Base-by-base conservation (phyloP, 2,797 vertebrate species). In the Gadopsis marmoratus region DNA sequence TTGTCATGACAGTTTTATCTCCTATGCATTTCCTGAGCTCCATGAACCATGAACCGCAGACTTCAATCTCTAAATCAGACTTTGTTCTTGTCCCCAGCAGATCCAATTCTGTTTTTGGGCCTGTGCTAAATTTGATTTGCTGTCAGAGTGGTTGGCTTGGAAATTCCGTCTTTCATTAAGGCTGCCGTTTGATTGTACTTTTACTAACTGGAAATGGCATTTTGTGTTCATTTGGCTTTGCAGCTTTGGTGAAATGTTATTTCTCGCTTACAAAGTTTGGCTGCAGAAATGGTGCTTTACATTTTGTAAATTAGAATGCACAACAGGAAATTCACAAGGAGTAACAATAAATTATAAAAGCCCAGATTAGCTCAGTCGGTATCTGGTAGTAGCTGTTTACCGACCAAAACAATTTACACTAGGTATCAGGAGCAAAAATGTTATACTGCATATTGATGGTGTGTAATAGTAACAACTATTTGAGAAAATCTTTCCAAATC, bases 301-400 rank as follows among this genome's bases (percentile, higher is more conserved):
- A 71, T 39, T 74, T 68, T 69, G 79, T 51, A 76, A 65, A 86
- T 80, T 74, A 74, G 35, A 84, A 74, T 60, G 58, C 60, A 53
- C 59, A 67, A 78, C 31, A 43, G 73, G 48, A 83, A 78, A 84
- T 66, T 76, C 71, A 64, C 43, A 7, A 47, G 1, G 29, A 78
- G 70, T 23, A 69, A 64, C 63, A 63, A 74, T 78, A 62, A 86
- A 67, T 84, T 64, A 81, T 78, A 41, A 73, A 74, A 83, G 7
- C 50, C 54, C 59, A 62, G 41, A 56, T 78, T 39, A 80, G 77
- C 78, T 85, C 56, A 79, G 64, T 72, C 67, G 61, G 76, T 59
- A 12, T 71, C 61, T 66, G 64, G 31, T 76, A 85, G 83, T 69
- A 70, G 70, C 79, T 19, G 47, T 74, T 86, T 71, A 82, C 84